phyloP scores from a whole-genome alignment of 2,113 vertebrate species.

The Daphoenositta chrysoptera region DNA sequence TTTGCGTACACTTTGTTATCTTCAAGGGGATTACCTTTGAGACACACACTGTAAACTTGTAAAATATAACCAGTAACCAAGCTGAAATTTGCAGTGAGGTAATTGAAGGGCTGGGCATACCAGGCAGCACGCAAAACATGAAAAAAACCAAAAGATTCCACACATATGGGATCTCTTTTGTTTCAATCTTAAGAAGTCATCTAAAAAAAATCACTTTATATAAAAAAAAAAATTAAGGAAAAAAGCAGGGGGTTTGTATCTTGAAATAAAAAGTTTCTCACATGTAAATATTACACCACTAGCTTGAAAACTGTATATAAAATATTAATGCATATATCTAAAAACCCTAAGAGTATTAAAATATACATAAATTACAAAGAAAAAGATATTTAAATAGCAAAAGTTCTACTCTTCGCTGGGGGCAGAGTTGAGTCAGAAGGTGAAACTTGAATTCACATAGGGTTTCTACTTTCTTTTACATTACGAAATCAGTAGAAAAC shows the following conservation, averaged over 20 bases:
- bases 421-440: background rate
- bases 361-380: background rate
- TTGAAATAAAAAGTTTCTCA: background rate
- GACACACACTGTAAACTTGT: background rate
- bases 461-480: background rate
- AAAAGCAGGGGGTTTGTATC: rapidly evolving
- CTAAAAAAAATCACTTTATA: background rate
- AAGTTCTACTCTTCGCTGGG: background rate
- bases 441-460: background rate
- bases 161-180: background rate
- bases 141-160: background rate
- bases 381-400: background rate
- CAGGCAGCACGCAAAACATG: background rate
- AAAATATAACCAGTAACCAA: background rate
- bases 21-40: background rate
- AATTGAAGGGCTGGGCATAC: background rate
- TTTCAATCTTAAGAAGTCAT: background rate
- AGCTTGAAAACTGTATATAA: background rate
- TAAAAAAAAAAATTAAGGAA: background rate
- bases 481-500: background rate
- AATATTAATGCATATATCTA: background rate
- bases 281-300: background rate
- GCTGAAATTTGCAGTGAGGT: background rate
- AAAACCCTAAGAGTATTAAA: background rate
- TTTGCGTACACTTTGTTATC: background rate